Evolutionary conservation across 2,888 invertebrate species (phyloP).

Genomic region (Alsophila aescularia): DNA sequence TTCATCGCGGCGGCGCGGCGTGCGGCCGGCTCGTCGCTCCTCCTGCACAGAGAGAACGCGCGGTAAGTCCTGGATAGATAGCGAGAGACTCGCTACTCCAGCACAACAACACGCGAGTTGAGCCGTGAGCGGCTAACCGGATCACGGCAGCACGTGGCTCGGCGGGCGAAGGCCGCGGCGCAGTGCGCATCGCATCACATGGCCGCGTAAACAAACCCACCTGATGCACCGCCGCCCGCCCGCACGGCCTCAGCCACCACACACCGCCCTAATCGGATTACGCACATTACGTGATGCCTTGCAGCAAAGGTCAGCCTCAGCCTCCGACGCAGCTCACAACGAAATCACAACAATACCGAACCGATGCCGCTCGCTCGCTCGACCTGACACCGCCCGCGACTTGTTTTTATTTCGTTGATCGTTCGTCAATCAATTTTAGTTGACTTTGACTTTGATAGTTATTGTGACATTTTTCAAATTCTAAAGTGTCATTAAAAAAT

Average conservation of each 20-base stretch:
- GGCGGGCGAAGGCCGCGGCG: conserved; percentile 48
- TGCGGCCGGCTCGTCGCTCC: conserved; percentile 21
- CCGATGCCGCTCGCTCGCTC: conserved; percentile 20
- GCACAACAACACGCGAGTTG: no score
- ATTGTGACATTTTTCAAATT: no score
- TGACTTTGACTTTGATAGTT: conserved; percentile 19
- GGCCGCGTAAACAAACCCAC: conserved; percentile 61
- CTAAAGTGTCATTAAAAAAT: no score
- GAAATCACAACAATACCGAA: neutral
- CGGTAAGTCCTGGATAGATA: no score
- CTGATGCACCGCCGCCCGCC: conserved; percentile 46
- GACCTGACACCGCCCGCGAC: conserved; percentile 45
- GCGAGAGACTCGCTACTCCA: no score
- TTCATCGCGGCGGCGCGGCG: conserved; percentile 54
- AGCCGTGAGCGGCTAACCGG: conserved; percentile 31
- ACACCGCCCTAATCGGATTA: conserved; percentile 31
- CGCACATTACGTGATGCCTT: conserved; percentile 24
- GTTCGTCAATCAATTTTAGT: conserved; percentile 1
- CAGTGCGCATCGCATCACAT: conserved; percentile 52
- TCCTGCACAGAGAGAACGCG: conserved; percentile 22
- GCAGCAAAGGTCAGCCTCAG: neutral
- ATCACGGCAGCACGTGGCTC: conserved; percentile 31
- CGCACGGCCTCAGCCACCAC: no score
- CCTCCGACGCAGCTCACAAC: neutral
- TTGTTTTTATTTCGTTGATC: conserved; percentile 50